Evolutionary conservation across 92 coral and sea anemone species (phyloP), one percentile per base, ranked within the genome.

Genomic region (Metridium senile): DNA sequence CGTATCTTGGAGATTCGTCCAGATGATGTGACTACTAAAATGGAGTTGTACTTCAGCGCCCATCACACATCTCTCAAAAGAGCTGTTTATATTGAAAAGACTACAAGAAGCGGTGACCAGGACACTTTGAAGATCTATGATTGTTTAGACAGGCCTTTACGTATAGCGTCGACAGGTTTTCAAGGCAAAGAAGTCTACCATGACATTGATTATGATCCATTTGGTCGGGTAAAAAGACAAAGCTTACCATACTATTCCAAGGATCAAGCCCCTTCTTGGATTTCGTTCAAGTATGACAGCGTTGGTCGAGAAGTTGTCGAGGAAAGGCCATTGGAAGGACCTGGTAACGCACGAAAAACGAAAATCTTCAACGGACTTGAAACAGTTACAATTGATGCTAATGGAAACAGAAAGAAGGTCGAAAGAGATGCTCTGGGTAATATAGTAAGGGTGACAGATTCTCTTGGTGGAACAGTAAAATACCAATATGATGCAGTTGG

Each of bases 401-500:
- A 75, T 62, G 81, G 72, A 1, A 62, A 75, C 62, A 75, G 17
- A 26, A 75, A 75, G 21, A 75, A 33, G 32, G 52, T 53, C 0
- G 72, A 75, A 20, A 64, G 53, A n/a, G 81, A 75, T 66, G 81
- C 52, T 45, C 46, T 75, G 22, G 81, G 81, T 26, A 75, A 72
- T 62, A 64, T 35, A 26, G 64, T 75, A 3, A 63, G 62, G 26
- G 81, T 75, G 0, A 63, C 81, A n/a, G 81, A 75, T 75, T 45
- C 72, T 64, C 64, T 75, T 29, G 72, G 64, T 51, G 81, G 81
- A 34, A 75, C 61, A 17, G 72, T 64, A 23, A 63, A 1, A n/a
- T 75, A 75, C n/a, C 11, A 46, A 17, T 75, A 75, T n/a, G 81
- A 75, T 63, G 25, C 72, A 33, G 81, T 75, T 34, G 72, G 81